Evolutionary conservation across 2,888 invertebrate genomes (phyloP), one percentile per base, ranked within the genome.

Genomic region (Volucella inanis): DNA sequence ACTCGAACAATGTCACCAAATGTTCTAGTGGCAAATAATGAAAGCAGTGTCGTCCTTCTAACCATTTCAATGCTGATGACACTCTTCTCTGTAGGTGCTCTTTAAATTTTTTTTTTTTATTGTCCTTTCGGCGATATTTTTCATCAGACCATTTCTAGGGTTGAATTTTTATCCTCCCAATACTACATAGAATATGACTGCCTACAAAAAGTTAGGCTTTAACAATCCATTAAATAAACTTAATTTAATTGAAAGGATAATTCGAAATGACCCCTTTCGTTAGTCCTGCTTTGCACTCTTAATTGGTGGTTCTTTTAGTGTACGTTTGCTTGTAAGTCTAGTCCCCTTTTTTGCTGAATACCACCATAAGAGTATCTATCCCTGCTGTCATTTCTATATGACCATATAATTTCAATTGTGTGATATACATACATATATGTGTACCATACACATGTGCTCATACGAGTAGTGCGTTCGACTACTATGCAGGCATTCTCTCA

Each of bases 1-100:
- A 55, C 41, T 14, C 39, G 68, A 74, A 72, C 62, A 45, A 74
- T 43, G 45, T 57, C 50, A 67, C 61, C 14, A 70, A 77, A 70
- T 38, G 31, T 3, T 71, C 15, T 39, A 61, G 15, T 62, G 62
- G 59, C 15, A 55, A 59, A 62, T 57, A 15, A 12, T 57, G 45
- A 22, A 55, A 38, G 45, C 15, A 41, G 43, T 6, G 31, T 31
- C 6, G 31, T 52, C 55, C 39, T 57, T 45, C 12, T 11, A 49
- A 57, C 47, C 47, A 15, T 61, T 64, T 55, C 18, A 57, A 38
- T 45, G 18, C 39, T 59, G 57, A 70, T 70, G 70, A 59, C 43
- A 68, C 55, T 12, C 39, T 54, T 14, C 3, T 11, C 6, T 41
- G 15, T 11, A 4, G 6, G 43, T 43, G 1, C 8, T 6, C 39